phyloP scores from a whole-genome alignment of 2,888 invertebrate genomes.

The Calameuta pallipes region DNA sequence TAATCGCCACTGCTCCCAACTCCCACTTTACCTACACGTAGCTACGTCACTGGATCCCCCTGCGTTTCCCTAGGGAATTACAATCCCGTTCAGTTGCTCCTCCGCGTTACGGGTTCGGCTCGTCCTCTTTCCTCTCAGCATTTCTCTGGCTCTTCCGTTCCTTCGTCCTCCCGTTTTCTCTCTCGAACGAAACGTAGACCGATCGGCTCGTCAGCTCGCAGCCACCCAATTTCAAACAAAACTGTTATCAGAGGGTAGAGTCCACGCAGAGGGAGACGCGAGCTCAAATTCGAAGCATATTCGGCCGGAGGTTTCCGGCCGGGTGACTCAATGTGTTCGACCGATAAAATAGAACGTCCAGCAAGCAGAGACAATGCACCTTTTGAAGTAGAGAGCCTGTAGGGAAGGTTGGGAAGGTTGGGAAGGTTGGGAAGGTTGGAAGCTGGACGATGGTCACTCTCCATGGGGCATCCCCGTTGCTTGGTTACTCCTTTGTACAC shows the following conservation, averaged over 20 bases:
- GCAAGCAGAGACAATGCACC: slow-evolving; percentile 38
- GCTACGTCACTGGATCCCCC: too few relatives aligned
- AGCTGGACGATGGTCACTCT: slow-evolving; percentile 12
- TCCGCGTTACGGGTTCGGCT: too few relatives aligned
- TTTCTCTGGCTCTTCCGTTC: too few relatives aligned
- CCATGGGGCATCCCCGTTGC: slow-evolving; percentile 21
- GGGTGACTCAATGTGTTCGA: slow-evolving; percentile 34
- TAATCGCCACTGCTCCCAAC: too few relatives aligned
- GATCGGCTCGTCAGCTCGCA: background rate
- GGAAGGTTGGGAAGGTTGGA: background rate
- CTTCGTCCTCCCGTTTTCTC: too few relatives aligned
- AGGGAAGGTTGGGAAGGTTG: slow-evolving; percentile 7
- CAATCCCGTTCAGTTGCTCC: too few relatives aligned
- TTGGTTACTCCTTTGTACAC: slow-evolving; percentile 16
- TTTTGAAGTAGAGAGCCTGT: slow-evolving; percentile 30
- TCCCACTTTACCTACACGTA: too few relatives aligned
- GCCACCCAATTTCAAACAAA: slow-evolving; percentile 15
- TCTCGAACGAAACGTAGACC: too few relatives aligned
- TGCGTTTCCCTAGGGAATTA: too few relatives aligned
- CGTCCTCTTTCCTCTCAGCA: too few relatives aligned
- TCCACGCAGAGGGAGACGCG: background rate
- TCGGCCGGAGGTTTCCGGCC: slow-evolving; percentile 34
- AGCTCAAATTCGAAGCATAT: slow-evolving; percentile 37
- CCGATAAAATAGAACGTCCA: slow-evolving; percentile 36
- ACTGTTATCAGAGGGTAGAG: slow-evolving; percentile 18